Percentiles rank a stretch among this genome's conserved stretches.
These are phyloP conservation scores for Furcifer pardalis DNA, from an alignment of 2,797 vertebrate genomes.

Conservation along the genomic window DNA sequence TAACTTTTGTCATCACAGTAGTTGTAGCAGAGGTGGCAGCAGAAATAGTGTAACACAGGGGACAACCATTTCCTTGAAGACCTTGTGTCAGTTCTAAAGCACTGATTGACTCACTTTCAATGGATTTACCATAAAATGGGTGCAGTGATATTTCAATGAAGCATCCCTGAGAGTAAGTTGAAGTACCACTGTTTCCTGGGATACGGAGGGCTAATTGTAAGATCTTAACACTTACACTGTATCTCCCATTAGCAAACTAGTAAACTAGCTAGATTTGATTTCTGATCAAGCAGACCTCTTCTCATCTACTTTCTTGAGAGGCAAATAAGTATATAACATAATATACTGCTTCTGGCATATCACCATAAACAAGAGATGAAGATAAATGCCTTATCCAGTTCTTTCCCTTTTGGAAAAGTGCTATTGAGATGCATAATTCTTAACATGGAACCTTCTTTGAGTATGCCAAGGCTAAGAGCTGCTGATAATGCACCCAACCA, in stretches of 20 bases:
- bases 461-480: neutral
- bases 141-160: neutral
- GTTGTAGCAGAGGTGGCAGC: neutral
- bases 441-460: neutral
- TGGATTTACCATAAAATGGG: neutral
- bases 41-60: neutral
- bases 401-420: neutral
- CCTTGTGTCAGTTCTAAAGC: neutral
- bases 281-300: no score
- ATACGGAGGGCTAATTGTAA: neutral
- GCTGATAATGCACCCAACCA: neutral
- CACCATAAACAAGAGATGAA: neutral
- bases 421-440: neutral
- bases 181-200: neutral
- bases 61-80: constrained; percentile 22
- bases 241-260: neutral
- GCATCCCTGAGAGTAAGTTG: neutral
- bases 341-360: neutral
- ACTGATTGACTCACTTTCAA: neutral
- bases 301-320: no score
- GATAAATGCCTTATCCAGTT: neutral
- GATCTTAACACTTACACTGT: neutral
- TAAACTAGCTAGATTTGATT: neutral
- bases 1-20: neutral
- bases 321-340: neutral